phyloP scores from a whole-genome alignment of 2,888 invertebrate species.

The Pristionchus maxplancki region DNA sequence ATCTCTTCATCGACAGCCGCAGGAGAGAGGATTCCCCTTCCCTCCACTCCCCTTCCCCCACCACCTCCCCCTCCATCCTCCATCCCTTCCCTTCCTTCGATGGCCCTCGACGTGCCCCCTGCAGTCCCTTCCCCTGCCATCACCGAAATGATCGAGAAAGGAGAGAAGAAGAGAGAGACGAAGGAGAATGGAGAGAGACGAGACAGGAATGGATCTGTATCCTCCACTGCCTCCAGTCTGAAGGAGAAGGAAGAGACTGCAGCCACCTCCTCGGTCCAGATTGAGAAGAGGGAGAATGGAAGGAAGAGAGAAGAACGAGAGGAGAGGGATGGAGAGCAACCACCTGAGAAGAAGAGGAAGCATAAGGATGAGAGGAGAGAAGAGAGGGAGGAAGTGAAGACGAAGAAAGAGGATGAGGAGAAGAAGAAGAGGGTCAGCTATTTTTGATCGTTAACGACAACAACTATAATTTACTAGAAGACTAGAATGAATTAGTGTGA shows the following conservation, averaged over 20 bases:
- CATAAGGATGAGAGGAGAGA: neutral
- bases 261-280: neutral
- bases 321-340: neutral
- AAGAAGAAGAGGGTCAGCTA: neutral
- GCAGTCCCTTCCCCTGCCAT: neutral
- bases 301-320: conserved; percentile 21
- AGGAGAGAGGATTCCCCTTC: neutral
- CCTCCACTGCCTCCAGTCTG: neutral
- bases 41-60: neutral
- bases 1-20: neutral
- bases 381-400: neutral
- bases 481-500: too few species aligned
- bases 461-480: too few species aligned
- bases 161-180: neutral
- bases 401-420: neutral
- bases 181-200: conserved; percentile 1
- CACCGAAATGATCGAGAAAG: neutral
- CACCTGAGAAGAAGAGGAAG: conserved; percentile 27
- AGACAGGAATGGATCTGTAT: conserved; percentile 7
- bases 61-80: neutral
- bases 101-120: conserved; percentile 13
- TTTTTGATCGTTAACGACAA: too few species aligned
- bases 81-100: neutral
- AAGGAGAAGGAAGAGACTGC: conserved; percentile 23
- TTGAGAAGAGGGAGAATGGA: conserved; percentile 29